Evolutionary conservation across 2,888 invertebrate genomes (phyloP).

Genomic region (Clivina fossor): DNA sequence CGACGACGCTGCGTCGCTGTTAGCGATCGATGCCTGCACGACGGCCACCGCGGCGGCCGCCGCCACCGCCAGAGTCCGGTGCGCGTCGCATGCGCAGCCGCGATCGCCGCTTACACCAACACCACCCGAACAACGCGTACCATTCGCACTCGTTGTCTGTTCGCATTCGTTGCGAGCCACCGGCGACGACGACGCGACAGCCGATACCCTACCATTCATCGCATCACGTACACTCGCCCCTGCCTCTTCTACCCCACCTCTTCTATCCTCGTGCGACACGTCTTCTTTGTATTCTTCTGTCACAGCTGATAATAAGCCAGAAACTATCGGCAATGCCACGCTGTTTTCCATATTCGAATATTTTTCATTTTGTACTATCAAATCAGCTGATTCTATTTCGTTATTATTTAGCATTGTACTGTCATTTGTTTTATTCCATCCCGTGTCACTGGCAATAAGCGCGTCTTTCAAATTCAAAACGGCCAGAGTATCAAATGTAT

Average conservation of each 20-base stretch:
- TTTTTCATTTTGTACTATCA: not conserved
- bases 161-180: slow-evolving; percentile 34
- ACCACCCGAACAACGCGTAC: slow-evolving; percentile 24
- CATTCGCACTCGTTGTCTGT: slow-evolving; percentile 13
- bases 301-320: too few species aligned
- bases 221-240: slow-evolving; percentile 33
- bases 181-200: slow-evolving; percentile 24
- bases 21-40: slow-evolving; percentile 47
- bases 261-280: too few species aligned
- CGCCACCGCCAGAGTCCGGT: slow-evolving; percentile 36
- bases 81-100: slow-evolving; percentile 32
- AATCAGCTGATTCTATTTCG: not conserved
- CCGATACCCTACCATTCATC: slow-evolving; percentile 36
- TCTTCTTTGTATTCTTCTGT: too few species aligned
- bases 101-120: slow-evolving; percentile 35
- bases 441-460: not conserved
- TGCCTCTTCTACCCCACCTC: not conserved
- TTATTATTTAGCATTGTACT: not conserved
- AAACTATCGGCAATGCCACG: too few species aligned
- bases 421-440: not conserved
- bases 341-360: too few species aligned
- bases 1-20: slow-evolving; percentile 47
- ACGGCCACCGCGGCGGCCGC: slow-evolving; percentile 47
- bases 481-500: not conserved
- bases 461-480: too few species aligned